Evolutionary conservation across 2,113 vertebrate genomes (phyloP).

Genomic region (Amphiprion percula): DNA sequence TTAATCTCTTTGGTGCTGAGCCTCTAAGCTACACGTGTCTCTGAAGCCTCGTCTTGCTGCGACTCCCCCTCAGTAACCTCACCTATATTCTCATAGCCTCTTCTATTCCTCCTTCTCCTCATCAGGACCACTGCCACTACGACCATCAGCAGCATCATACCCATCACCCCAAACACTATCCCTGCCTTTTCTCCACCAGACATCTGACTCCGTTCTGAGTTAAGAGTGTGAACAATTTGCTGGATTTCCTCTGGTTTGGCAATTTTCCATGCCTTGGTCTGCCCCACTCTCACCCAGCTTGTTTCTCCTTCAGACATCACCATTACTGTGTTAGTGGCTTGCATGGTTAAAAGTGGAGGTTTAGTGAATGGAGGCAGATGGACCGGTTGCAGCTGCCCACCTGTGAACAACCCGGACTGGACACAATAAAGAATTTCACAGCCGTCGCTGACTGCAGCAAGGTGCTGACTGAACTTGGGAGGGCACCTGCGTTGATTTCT

Average conservation of each 20-base stretch:
- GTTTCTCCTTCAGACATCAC: constrained; percentile 85
- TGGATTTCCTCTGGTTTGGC: constrained; percentile 79
- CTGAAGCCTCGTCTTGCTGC: constrained; percentile 19
- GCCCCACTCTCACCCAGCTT: constrained; percentile 87
- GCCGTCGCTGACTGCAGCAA: constrained; percentile 89
- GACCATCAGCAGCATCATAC: constrained; percentile 57
- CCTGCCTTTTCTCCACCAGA: constrained; percentile 65
- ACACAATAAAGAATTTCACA: constrained; percentile 93
- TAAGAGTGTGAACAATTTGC: constrained; percentile 49
- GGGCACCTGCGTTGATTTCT: constrained; percentile 83
- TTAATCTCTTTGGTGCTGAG: neutral
- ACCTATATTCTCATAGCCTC: constrained; percentile 55
- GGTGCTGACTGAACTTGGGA: constrained; percentile 89
- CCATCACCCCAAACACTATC: constrained; percentile 74
- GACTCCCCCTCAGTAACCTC: neutral
- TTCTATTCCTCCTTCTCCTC: constrained; percentile 21
- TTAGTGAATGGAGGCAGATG: constrained; percentile 88
- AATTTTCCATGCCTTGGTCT: constrained; percentile 85
- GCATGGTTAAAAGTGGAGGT: constrained; percentile 79
- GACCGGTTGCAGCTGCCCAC: constrained; percentile 81
- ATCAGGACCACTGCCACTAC: constrained; percentile 45
- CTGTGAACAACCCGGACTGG: constrained; percentile 86
- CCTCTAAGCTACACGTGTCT: neutral
- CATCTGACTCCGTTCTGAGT: constrained; percentile 26
- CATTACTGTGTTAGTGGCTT: constrained; percentile 83